Conservation (phyloP, 2,888 invertebrate genomes). For the Meiosimyza decipiens region DNA sequence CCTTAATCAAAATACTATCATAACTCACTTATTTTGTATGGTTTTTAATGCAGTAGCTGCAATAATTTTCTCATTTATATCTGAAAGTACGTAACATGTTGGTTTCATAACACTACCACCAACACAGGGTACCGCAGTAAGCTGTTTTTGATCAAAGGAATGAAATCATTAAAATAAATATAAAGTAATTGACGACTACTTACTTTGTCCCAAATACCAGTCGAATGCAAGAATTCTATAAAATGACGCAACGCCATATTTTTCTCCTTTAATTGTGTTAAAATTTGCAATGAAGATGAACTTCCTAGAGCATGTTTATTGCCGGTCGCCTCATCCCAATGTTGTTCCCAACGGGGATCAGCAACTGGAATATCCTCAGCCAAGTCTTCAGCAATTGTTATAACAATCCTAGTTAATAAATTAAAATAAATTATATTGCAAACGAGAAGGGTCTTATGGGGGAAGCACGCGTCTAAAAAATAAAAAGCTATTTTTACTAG, state of each 20-base stretch:
- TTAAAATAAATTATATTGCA: too few species aligned
- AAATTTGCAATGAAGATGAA: slow-evolving; percentile 84
- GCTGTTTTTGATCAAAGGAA: slow-evolving; percentile 45
- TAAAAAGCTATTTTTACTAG: too few species aligned
- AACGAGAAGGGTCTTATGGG: too few species aligned
- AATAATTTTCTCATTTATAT: slow-evolving; percentile 83
- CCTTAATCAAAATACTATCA: not conserved
- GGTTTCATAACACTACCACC: slow-evolving; percentile 60
- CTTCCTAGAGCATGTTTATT: slow-evolving; percentile 72
- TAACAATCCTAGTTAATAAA: slow-evolving; percentile 71
- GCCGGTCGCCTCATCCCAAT: slow-evolving; percentile 51
- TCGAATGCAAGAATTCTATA: slow-evolving; percentile 79
- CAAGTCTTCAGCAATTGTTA: slow-evolving; percentile 78
- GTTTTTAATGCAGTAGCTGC: slow-evolving; percentile 78
- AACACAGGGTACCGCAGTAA: slow-evolving; percentile 59
- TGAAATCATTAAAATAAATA: not conserved
- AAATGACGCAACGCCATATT: slow-evolving; percentile 82
- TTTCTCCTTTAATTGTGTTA: slow-evolving; percentile 89
- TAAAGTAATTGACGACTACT: slow-evolving; percentile 43
- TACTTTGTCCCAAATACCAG: slow-evolving; percentile 75
- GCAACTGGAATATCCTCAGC: slow-evolving; percentile 89
- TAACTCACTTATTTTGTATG: slow-evolving; percentile 67
- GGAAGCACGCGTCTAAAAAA: too few species aligned
- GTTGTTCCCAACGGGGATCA: slow-evolving; percentile 77
- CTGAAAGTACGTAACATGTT: slow-evolving; percentile 72